These are phyloP conservation scores for Armadillidium nasatum DNA, from an alignment of 1,140 invertebrate species.

Conservation along the genomic window DNA sequence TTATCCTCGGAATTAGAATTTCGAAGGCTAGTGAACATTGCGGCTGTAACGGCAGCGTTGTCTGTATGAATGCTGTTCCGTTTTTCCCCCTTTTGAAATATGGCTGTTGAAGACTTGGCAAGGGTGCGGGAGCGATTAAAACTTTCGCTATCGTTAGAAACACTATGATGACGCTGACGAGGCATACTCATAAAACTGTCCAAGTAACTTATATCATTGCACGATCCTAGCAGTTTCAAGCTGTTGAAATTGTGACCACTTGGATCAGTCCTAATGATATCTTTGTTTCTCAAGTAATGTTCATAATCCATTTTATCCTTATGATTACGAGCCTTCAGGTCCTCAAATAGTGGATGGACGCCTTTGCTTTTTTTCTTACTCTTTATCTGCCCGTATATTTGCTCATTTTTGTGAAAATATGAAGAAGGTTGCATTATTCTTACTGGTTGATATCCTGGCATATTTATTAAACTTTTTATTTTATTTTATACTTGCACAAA, in stretches of 20 bases:
- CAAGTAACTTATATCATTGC: conserved; percentile 38
- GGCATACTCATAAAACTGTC: conserved; percentile 36
- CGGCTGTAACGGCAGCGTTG: conserved; percentile 25
- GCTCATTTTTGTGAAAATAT: conserved; percentile 14
- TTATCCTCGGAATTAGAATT: conserved; percentile 34
- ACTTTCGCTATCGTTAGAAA: conserved; percentile 14
- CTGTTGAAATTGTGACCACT: conserved; percentile 38
- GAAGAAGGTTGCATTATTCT: conserved; percentile 23
- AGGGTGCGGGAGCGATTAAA: conserved; percentile 19
- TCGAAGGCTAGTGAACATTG: conserved; percentile 20
- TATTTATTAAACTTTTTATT: conserved; percentile 12
- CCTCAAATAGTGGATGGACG: conserved; percentile 31
- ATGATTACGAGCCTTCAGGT: conserved; percentile 22
- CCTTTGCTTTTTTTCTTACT: conserved; percentile 19
- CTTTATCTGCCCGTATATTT: conserved; percentile 25
- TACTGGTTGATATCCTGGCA: conserved; percentile 38
- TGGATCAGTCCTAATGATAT: conserved; percentile 20
- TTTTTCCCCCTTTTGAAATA: conserved; percentile 26
- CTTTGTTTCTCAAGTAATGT: conserved; percentile 30
- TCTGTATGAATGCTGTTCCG: conserved; percentile 34
- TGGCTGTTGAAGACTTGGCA: conserved; percentile 27
- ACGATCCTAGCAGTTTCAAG: conserved; percentile 37
- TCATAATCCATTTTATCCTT: conserved; percentile 30
- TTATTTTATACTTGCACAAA: not conserved
- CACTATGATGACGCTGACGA: conserved; percentile 3